Conservation (phyloP, 2,888 invertebrate species). For the Pachliopta kotzebuea region DNA sequence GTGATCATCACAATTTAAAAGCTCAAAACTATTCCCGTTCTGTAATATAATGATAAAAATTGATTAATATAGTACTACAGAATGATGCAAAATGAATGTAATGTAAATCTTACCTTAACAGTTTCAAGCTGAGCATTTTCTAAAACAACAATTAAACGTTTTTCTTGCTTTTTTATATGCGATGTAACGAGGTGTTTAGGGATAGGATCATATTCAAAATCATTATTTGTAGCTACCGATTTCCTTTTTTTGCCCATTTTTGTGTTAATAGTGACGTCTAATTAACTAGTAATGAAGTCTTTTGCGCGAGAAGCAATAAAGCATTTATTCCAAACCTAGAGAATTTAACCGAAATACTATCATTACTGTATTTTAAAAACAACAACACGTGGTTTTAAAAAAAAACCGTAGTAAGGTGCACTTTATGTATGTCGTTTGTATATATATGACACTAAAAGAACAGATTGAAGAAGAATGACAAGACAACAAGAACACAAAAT, state of each 20-base stretch:
- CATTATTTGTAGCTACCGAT: conserved; percentile 78
- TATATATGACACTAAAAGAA: too few relatives aligned
- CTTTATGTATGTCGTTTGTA: too few relatives aligned
- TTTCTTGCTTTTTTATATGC: conserved; percentile 91
- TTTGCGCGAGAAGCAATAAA: too few relatives aligned
- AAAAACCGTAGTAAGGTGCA: too few relatives aligned
- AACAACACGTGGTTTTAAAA: too few relatives aligned
- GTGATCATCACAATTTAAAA: conserved; percentile 97
- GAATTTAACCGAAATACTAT: too few relatives aligned
- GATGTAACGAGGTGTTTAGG: conserved; percentile 89
- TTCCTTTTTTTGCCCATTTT: conserved; percentile 75
- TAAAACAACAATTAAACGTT: conserved; percentile 94
- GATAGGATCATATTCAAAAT: conserved; percentile 88
- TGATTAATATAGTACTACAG: background rate
- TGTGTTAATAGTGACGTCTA: background rate
- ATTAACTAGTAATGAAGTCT: too few relatives aligned
- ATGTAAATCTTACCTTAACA: conserved; percentile 86
- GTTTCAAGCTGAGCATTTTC: conserved; percentile 98
- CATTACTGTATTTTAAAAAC: too few relatives aligned
- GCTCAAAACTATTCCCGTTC: conserved; percentile 93
- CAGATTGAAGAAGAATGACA: too few relatives aligned
- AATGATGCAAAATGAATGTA: background rate
- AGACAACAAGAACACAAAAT: too few relatives aligned
- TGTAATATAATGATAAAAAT: conserved; percentile 53
- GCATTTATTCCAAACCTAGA: too few relatives aligned